Evolutionary conservation across 1,140 invertebrate genomes (phyloP), one percentile per base, ranked within the genome.

Genomic region (Phenacoccus solenopsis): DNA sequence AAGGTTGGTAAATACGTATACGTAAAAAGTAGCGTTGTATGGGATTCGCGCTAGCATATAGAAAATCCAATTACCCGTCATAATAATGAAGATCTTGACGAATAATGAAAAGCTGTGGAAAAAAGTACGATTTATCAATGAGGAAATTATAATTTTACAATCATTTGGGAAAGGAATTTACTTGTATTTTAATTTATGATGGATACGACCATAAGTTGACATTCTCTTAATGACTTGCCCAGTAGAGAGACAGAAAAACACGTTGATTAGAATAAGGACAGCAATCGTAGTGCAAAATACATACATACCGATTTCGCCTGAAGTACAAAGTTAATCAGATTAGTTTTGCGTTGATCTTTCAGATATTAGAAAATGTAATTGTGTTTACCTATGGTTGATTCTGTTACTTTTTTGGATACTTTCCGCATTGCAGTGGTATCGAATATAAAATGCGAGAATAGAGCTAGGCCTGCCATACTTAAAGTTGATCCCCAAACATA

Each of bases 101-200:
- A 90, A 93, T 82, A 90, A 86, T 71, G 87, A 83, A 73, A 90
- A 91, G 78, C 88, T 91, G 81, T 28, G 83, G 77, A 9, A 27
- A 5, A 22, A 32, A 69, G 13, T 1, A 70, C 1, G 21, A 30
- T 35, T 12, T 22, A 27, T 21, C 3, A 69, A 72, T 67, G 38
- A 13, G 70, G n/a, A 67, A 67, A 25, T 69, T 64, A 67, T 38
- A 70, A 30, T 70, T 21, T 67, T 1, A 22, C 9, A 59, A 30
- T 25, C 20, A n/a, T 9, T 49, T 49, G 38, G 64, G 28, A 70
- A 70, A 68, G 30, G 20, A 16, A 74, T 78, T 78, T 78, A 89
- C 87, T 85, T 87, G 76, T 89, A 88, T 77, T 90, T 89, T 70
- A 91, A 82, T 79, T 91, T 91, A 74, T 91, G 88, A 74, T 91